Evolutionary conservation across 2,888 invertebrate species (phyloP).

Genomic region (Eupithecia exiguata): DNA sequence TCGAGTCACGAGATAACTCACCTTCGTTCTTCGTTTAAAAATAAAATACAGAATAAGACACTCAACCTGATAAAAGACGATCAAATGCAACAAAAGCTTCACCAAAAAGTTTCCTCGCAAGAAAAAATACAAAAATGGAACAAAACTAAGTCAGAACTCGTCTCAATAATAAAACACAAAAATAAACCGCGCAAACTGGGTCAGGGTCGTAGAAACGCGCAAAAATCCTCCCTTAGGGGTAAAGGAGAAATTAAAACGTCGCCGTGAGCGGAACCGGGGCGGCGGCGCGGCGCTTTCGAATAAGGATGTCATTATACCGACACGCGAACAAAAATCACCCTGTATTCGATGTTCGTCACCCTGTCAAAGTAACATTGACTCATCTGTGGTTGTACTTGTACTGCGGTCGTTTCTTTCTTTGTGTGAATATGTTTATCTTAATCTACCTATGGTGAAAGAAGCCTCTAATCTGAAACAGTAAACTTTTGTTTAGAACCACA

Average conservation of each 20-base stretch:
- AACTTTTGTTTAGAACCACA: neutral
- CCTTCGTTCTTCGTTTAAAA: neutral
- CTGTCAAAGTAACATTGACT: too few relatives aligned
- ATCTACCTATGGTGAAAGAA: neutral
- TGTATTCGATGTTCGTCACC: constrained; percentile 29
- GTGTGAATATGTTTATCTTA: constrained; percentile 11
- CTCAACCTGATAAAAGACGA: neutral
- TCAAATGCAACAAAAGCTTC: neutral
- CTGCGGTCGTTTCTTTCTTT: constrained; percentile 13
- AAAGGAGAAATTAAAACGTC: constrained; percentile 61
- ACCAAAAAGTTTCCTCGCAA: neutral
- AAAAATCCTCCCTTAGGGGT: constrained; percentile 52
- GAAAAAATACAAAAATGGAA: constrained; percentile 7
- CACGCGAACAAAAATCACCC: constrained; percentile 40
- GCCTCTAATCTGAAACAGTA: neutral
- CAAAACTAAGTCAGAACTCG: constrained; percentile 8
- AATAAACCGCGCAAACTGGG: constrained; percentile 50
- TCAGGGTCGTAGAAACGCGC: constrained; percentile 63
- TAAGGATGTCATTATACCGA: constrained; percentile 59
- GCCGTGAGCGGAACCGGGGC: constrained; percentile 63
- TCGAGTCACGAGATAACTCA: neutral
- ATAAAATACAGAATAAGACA: neutral
- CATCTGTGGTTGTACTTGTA: neutral
- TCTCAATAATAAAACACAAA: constrained; percentile 23
- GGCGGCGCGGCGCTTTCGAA: constrained; percentile 57